These are phyloP conservation scores for Oxygymnocypris stewartii DNA, from an alignment of 2,113 vertebrate species.

Conservation along the genomic window DNA sequence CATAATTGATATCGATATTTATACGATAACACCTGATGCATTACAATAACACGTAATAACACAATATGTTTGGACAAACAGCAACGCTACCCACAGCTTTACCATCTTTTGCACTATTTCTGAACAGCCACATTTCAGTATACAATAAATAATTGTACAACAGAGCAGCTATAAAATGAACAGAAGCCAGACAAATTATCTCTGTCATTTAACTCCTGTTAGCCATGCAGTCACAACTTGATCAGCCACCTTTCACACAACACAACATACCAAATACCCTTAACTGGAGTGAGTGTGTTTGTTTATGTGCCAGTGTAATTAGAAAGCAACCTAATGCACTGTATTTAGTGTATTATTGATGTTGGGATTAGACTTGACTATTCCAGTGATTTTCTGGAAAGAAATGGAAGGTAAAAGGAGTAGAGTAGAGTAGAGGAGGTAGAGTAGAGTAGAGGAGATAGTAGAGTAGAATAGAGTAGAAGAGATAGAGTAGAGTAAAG, in stretches of 20 bases:
- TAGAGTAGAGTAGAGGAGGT: no score
- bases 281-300: conserved; percentile 17
- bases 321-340: background rate
- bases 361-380: background rate
- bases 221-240: conserved; percentile 65
- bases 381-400: background rate
- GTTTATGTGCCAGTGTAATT: conserved; percentile 6
- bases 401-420: background rate
- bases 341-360: conserved; percentile 10
- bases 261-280: conserved; percentile 32
- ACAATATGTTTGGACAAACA: no score
- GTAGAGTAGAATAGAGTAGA: no score
- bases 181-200: conserved; percentile 38
- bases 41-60: no score
- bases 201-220: conserved; percentile 40
- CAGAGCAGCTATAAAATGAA: conserved; percentile 1
- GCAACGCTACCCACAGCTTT: background rate
- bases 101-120: background rate
- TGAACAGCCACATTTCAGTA: background rate
- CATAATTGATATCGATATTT: background rate
- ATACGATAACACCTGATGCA: background rate
- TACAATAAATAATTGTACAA: conserved; percentile 2
- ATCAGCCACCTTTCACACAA: conserved; percentile 16
- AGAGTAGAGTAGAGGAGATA: background rate
- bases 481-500: no score